phyloP scores from a whole-genome alignment of 2,797 vertebrate genomes.

The Holocentrus rufus region DNA sequence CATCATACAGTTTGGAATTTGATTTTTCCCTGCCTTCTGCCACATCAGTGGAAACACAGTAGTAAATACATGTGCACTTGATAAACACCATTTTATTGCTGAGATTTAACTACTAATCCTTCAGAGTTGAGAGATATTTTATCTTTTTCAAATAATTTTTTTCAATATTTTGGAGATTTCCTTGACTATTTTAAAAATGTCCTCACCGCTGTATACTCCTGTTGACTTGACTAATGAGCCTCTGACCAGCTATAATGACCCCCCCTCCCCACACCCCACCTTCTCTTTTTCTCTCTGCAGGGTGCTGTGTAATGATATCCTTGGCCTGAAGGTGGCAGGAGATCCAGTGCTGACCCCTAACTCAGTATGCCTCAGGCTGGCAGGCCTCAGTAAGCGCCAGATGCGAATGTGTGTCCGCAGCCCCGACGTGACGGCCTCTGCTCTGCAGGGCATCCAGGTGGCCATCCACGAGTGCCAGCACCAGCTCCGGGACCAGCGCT shows the following conservation, averaged over 20 bases:
- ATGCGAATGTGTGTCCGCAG: slow-evolving; percentile 90
- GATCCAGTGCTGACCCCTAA: slow-evolving; percentile 91
- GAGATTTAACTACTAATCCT: slow-evolving; percentile 24
- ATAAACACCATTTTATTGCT: slow-evolving; percentile 49
- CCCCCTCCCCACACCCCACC: slow-evolving; percentile 28
- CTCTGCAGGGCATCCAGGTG: slow-evolving; percentile 92
- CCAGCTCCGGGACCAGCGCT: slow-evolving; percentile 91
- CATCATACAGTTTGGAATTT: slow-evolving; percentile 47
- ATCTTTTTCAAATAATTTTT: slow-evolving; percentile 20
- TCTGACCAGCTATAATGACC: slow-evolving; percentile 53
- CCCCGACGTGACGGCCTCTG: slow-evolving; percentile 92
- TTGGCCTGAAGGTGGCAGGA: slow-evolving; percentile 90
- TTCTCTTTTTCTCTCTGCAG: slow-evolving; percentile 71
- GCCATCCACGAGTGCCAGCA: slow-evolving; percentile 93
- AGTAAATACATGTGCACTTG: slow-evolving; percentile 40
- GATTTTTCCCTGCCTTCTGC: slow-evolving; percentile 22
- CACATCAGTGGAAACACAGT: slow-evolving; percentile 40
- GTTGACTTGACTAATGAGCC: slow-evolving; percentile 63
- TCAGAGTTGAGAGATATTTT: background rate
- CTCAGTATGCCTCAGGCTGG: slow-evolving; percentile 90
- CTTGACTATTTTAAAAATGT: slow-evolving; percentile 18
- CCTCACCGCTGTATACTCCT: slow-evolving; percentile 40
- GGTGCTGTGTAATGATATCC: slow-evolving; percentile 90
- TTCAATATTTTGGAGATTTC: slow-evolving; percentile 24
- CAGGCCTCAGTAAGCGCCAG: slow-evolving; percentile 91